phyloP scores from a whole-genome alignment of 2,888 invertebrate species.

The Limnephilus rhombicus region DNA sequence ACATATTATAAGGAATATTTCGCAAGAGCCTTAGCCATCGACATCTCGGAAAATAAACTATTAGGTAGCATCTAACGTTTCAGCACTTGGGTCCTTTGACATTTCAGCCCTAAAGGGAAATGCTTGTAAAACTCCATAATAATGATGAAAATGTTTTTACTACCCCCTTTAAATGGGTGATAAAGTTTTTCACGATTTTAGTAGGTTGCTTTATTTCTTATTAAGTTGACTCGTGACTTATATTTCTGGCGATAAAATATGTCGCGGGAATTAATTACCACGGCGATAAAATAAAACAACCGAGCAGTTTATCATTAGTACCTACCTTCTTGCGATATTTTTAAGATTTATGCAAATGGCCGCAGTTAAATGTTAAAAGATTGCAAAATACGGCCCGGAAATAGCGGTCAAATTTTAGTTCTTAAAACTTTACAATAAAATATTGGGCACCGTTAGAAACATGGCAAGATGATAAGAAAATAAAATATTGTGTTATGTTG shows the following conservation, averaged over 20 bases:
- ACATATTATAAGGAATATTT: too few species aligned
- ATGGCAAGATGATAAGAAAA: background rate
- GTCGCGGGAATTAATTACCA: slow-evolving; percentile 14
- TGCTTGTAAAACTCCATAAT: background rate
- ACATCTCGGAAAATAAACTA: background rate
- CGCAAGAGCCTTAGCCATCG: too few species aligned
- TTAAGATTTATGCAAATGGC: too few species aligned
- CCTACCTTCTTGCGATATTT: background rate
- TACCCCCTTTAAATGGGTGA: slow-evolving; percentile 2
- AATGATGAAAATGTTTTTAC: slow-evolving; percentile 5
- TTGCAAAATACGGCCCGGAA: background rate
- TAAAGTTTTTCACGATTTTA: background rate
- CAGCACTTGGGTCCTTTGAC: background rate
- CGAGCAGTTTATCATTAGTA: background rate
- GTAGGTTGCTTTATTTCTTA: slow-evolving; percentile 8
- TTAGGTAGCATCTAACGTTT: background rate
- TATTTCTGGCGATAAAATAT: slow-evolving; percentile 12
- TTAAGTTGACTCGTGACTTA: slow-evolving; percentile 8
- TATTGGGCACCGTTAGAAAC: background rate
- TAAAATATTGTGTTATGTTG: background rate
- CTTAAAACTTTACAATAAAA: background rate
- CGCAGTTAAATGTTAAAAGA: background rate
- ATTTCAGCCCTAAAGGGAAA: background rate
- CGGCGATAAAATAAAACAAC: background rate
- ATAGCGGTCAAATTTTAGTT: background rate